Conservation (phyloP, 2,888 invertebrate species). For the Melanostoma scalare region DNA sequence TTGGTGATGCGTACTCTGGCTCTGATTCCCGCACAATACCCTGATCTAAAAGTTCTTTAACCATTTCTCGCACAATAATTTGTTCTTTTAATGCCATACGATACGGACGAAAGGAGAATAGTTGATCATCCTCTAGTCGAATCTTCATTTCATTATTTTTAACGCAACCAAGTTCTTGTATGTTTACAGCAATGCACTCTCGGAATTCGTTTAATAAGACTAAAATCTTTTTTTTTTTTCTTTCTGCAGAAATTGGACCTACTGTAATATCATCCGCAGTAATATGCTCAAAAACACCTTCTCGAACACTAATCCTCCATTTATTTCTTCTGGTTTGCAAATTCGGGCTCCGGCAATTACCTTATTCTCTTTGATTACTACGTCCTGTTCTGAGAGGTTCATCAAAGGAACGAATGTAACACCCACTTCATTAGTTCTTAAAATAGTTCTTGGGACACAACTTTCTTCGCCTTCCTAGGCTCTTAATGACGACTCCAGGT, state of each 20-base stretch:
- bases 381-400: slow-evolving; percentile 33
- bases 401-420: slow-evolving; percentile 27
- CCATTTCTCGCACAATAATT: slow-evolving; percentile 69
- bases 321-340: slow-evolving; percentile 17
- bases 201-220: slow-evolving; percentile 19
- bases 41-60: slow-evolving; percentile 65
- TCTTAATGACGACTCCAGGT: slow-evolving; percentile 24
- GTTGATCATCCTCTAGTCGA: slow-evolving; percentile 63
- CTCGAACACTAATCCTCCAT: slow-evolving; percentile 8
- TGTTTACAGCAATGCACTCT: slow-evolving; percentile 28
- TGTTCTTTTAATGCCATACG: slow-evolving; percentile 74
- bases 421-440: slow-evolving; percentile 30
- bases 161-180: slow-evolving; percentile 38
- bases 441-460: slow-evolving; percentile 36
- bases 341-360: slow-evolving; percentile 28
- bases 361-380: slow-evolving; percentile 25
- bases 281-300: not conserved
- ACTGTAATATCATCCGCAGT: slow-evolving; percentile 10
- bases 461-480: slow-evolving; percentile 38
- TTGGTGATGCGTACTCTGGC: slow-evolving; percentile 73
- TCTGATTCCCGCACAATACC: slow-evolving; percentile 74
- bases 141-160: slow-evolving; percentile 70
- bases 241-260: slow-evolving; percentile 24
- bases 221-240: not conserved
- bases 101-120: slow-evolving; percentile 75